Conservation (phyloP, 1,140 invertebrate genomes). For the Habropoda laboriosa region DNA sequence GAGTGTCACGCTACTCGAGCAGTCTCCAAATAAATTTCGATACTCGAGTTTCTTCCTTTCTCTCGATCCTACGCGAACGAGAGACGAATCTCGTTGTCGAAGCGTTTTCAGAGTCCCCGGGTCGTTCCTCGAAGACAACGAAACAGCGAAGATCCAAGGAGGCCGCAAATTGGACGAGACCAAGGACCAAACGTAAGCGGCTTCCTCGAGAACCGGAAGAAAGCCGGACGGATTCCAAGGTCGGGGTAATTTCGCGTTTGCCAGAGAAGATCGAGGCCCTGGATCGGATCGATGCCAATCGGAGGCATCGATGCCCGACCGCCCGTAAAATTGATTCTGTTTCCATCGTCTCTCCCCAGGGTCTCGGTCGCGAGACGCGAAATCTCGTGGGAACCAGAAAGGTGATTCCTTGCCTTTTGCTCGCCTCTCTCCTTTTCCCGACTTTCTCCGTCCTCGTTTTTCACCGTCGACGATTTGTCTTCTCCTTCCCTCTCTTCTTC, state of each 20-base stretch:
- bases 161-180: constrained; percentile 62
- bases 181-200: constrained; percentile 52
- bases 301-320: constrained; percentile 69
- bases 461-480: neutral
- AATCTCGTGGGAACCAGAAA: constrained; percentile 76
- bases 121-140: constrained; percentile 3
- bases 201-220: constrained; percentile 53
- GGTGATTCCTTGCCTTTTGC: constrained; percentile 67
- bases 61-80: too few species aligned
- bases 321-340: constrained; percentile 77
- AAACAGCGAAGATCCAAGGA: constrained; percentile 4
- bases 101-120: neutral
- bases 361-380: constrained; percentile 71
- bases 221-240: constrained; percentile 42
- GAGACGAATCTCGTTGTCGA: neutral
- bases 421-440: neutral
- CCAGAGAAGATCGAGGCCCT: constrained; percentile 25
- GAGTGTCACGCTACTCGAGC: neutral
- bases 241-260: constrained; percentile 52
- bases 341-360: constrained; percentile 56
- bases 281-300: constrained; percentile 66
- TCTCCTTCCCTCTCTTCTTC: neutral
- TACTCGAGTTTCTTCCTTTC: neutral
- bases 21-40: neutral
- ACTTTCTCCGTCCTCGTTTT: constrained; percentile 15